A percentile compares a stretch with the other conserved stretches of the same genome.
Conservation (phyloP, 2,797 vertebrate species). For the Choloepus didactylus region DNA sequence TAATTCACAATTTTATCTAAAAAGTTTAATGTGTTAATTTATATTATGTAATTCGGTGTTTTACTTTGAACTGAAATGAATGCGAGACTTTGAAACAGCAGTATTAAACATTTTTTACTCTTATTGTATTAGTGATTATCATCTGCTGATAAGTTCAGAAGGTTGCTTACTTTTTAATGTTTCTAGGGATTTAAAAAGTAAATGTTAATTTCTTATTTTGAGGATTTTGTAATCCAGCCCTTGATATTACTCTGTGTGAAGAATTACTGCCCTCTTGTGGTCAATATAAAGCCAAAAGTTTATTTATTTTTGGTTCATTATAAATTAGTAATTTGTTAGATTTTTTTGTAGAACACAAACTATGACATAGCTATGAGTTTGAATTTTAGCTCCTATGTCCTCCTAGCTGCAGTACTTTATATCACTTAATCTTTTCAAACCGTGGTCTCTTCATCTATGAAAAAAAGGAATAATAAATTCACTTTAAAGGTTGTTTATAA, state of each 20-base stretch:
- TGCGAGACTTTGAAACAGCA: conserved; percentile 37
- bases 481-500: background rate
- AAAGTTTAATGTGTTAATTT: background rate
- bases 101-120: conserved; percentile 26
- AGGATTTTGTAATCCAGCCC: background rate
- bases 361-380: background rate
- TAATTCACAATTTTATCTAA: conserved; percentile 3
- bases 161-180: conserved; percentile 45
- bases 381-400: background rate
- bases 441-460: background rate
- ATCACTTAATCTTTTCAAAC: background rate
- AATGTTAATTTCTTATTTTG: conserved; percentile 28
- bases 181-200: conserved; percentile 51
- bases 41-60: background rate
- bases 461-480: background rate
- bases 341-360: background rate
- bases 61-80: conserved; percentile 52
- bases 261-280: conserved; percentile 80
- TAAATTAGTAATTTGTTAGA: background rate
- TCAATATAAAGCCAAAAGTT: background rate
- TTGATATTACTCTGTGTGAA: background rate
- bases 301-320: background rate
- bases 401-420: background rate
- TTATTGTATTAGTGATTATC: background rate
- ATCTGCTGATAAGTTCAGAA: conserved; percentile 36